Base-by-base conservation (phyloP, 2,113 vertebrate genomes). In the Meriones unguiculatus region DNA sequence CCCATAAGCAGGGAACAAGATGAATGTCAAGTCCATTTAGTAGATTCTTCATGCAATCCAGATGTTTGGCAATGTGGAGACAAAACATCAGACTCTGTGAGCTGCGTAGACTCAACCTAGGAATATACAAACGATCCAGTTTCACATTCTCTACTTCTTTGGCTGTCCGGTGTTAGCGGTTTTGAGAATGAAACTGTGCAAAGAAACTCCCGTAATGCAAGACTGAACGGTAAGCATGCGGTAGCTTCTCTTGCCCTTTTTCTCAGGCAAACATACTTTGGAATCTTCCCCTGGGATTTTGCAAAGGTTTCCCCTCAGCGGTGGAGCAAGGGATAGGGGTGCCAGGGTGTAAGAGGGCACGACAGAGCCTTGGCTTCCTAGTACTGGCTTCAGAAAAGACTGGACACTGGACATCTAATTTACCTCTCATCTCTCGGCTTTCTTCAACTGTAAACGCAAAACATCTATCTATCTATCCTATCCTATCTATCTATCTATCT, bases 11-110 rank as follows among this genome's bases (percentile, higher is more conserved):
- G 64, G 72, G 52, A 95, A 91, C 89, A 84, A 97, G 96, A 91
- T 14, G 78, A 94, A 89, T 82, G 96, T 87, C 89, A 67, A 70
- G 69, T 92, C 86, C 91, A 57, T 84, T 94, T 57, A 84, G 96
- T 30, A 28, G 81, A 78, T 15, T 59, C 82, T 89, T 97, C 95
- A 97, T 95, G 96, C 94, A 67, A 94, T 92, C 96, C 98, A 98
- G 97, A 98, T 98, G 98, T 98, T 91, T 97, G 97, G 95, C 97
- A 95, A 84, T 0, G 59, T 17, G 73, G 72, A 97, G 96, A 97
- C 97, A 98, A 97, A 98, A 97, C 96, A 97, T 97, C 98, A 85
- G 95, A 97, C 93, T 80, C 89, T 93, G 91, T 2, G n/a, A 94
- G 18, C 97, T 91, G 95, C 89, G 90, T 92, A 96, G 97, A 93